Base-by-base conservation (phyloP, 1,140 invertebrate genomes). In the Bacillus rossius region DNA sequence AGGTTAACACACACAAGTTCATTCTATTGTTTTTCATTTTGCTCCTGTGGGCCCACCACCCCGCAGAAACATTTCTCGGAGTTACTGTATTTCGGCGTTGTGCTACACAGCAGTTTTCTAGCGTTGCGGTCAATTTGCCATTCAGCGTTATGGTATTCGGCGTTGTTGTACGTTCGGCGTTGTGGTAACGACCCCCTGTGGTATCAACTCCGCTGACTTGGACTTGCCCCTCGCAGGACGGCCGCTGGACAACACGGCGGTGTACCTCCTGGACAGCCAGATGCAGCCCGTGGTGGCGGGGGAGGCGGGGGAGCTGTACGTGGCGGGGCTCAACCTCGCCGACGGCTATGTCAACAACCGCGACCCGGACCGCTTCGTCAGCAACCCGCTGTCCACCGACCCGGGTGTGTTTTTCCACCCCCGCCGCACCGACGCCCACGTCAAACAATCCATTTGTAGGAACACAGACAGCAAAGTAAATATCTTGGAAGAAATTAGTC, bases 281-380 rank as follows among this genome's bases (percentile, higher is more conserved):
- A 79, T 87, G 70, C 77, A 82, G 19, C 78, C 84, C 0, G 83
- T 89, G 0, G 75, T 80, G 25, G 76, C 82, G 16, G 87, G 85
- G 0, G 81, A 89, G 64, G 77, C 86, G 5, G 92, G 91, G 0
- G 89, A 94, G 69, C 72, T 94, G 7, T 87, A 85, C 68, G 86
- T 91, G 1, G 81, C 87, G 0, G 91, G 91, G 0, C 70, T 74
- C 13, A 93, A 93, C 71, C 69, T 94, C 13, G 86, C 89, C 0
- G 75, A 78, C 0, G 91, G 90, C 2, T 94, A 94, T 68, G 85
- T 93, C 0, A 84, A 84, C 14, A 83, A 81, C 29, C 75, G 84
- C 60, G 86, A 87, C 62, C 75, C 83, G 0, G 80, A 89, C 50
- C 83, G 83, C 64, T 92, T 92, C 66, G 68, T 86, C 2, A 75